These are phyloP conservation scores for Mylabris sibirica DNA, from an alignment of 2,888 invertebrate species.

Conservation along the genomic window DNA sequence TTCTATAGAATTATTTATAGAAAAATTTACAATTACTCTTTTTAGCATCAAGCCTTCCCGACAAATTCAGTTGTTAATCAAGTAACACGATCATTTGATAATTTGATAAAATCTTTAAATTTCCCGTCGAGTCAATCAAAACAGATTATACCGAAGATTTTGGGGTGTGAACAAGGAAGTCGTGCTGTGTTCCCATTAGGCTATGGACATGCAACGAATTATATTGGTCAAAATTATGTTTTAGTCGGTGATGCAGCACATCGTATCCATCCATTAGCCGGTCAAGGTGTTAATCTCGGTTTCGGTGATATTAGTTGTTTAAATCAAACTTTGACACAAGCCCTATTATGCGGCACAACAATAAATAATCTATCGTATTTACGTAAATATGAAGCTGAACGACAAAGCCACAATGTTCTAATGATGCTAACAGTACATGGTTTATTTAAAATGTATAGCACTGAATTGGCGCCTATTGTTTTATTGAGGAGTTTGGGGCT, in stretches of 20 bases:
- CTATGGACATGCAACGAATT: conserved; percentile 88
- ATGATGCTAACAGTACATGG: conserved; percentile 88
- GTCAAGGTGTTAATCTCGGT: conserved; percentile 97
- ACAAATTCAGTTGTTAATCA: conserved; percentile 65
- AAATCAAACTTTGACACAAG: conserved; percentile 73
- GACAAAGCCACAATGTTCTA: conserved; percentile 89
- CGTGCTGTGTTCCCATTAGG: conserved; percentile 92
- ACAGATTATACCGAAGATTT: conserved; percentile 72
- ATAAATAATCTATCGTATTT: conserved; percentile 75
- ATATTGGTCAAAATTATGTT: conserved; percentile 81
- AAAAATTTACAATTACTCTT: conserved; percentile 12
- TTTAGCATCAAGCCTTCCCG: conserved; percentile 70
- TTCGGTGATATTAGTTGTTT: conserved; percentile 89
- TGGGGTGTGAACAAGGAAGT: conserved; percentile 67
- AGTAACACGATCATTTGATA: conserved; percentile 65
- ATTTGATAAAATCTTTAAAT: conserved; percentile 58
- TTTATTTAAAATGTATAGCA: conserved; percentile 83
- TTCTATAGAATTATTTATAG: conserved; percentile 6
- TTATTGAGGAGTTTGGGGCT: conserved; percentile 83
- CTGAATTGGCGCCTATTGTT: conserved; percentile 76
- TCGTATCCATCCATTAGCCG: conserved; percentile 94
- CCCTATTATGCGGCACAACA: conserved; percentile 76
- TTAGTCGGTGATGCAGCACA: conserved; percentile 92
- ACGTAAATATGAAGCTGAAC: conserved; percentile 80
- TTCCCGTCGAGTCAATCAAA: conserved; percentile 55